Base-by-base conservation (phyloP, 1,140 invertebrate genomes). In the Anastrepha obliqua region DNA sequence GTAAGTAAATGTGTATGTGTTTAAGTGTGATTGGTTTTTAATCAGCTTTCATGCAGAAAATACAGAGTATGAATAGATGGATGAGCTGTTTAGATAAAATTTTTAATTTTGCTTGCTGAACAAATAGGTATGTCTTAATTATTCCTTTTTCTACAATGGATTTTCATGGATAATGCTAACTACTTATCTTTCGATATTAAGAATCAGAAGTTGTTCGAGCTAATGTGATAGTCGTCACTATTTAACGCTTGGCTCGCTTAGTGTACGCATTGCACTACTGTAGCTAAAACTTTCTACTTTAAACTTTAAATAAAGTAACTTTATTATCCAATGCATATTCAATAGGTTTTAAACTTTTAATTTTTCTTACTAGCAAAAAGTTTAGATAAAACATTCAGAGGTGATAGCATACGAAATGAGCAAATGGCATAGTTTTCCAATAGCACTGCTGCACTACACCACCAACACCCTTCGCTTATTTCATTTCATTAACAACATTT, bases 401-500 rank as follows among this genome's bases (percentile, higher is more conserved):
- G 39, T 3, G 67, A 44, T 74, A 74, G 13, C 39, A 74, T 81
- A n/a, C n/a, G 74, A 55, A 81, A 55, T 58, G 20, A 81, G 17
- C 47, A 55, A 55, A 81, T 81, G 74, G 20, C 47, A 81, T 81
- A 81, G 17, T 74, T 74, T 51, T 11, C 60, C 4, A 64, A 64
- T n/a, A 58, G 11, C 8, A 0, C 17, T n/a, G 5, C 60, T n/a
- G 64, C 17, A 67, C 5, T 29, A 20, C 11, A 3, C n/a, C 74
- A 81, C n/a, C 17, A 42, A 42, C 20, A 55, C 47, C 17, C 47
- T 11, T 81, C n/a, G 47, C 51, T 81, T 29, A 55, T 17, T 58
- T 29, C 74, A 81, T 81, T 81, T 81, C 74, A 55, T 81, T 81
- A 55, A 51, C 17, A 81, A 55, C n/a, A 51, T 55, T 81, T 81